Conservation (phyloP, 1,140 invertebrate genomes). For the Aphaenogaster rudis region DNA sequence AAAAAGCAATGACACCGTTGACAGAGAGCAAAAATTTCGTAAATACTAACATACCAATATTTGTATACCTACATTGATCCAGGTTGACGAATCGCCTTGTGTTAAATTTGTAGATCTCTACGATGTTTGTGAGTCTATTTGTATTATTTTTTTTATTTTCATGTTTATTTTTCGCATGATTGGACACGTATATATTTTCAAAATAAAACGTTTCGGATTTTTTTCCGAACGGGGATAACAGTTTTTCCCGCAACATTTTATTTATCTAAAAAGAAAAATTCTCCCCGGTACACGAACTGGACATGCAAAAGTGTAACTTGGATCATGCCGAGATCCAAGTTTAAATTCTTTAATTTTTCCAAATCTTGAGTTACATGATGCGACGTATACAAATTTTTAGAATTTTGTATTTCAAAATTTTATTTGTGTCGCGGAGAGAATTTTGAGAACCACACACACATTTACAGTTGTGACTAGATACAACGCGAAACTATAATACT, state of each 20-base stretch:
- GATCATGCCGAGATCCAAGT: background rate
- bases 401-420: background rate
- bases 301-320: background rate
- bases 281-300: background rate
- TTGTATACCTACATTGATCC: slow-evolving; percentile 28
- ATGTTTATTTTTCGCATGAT: slow-evolving; percentile 33
- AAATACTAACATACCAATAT: slow-evolving; percentile 30
- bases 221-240: background rate
- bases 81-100: slow-evolving; percentile 14
- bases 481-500: background rate
- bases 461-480: background rate
- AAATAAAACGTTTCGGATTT: slow-evolving; percentile 16
- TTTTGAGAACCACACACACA: background rate
- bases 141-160: slow-evolving; percentile 15
- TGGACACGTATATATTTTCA: slow-evolving; percentile 6
- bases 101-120: slow-evolving; percentile 5
- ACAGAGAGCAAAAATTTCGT: slow-evolving; percentile 36
- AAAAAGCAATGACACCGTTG: slow-evolving; percentile 31
- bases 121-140: slow-evolving; percentile 7
- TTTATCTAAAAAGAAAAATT: background rate
- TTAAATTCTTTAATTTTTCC: background rate
- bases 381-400: background rate
- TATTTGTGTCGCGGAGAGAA: background rate
- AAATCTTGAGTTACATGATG: background rate
- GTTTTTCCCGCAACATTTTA: slow-evolving; percentile 6